A percentile compares a stretch with the other conserved stretches of the same genome.
Conservation (phyloP, 2,888 invertebrate species). For the Colletes collaris region DNA sequence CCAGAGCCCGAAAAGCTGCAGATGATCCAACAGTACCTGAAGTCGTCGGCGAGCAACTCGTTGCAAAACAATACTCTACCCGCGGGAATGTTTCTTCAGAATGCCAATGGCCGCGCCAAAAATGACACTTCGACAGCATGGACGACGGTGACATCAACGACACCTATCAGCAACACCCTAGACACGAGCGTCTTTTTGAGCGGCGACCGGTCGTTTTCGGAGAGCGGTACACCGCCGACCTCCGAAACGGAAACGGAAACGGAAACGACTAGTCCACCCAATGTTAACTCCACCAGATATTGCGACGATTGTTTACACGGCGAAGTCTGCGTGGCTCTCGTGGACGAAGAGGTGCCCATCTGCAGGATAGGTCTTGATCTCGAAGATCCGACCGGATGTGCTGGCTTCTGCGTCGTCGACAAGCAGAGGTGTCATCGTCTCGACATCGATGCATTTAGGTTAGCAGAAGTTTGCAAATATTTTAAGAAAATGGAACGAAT, state of each 20-base stretch:
- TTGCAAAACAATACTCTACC: conserved; percentile 5
- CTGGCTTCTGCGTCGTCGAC: conserved; percentile 81
- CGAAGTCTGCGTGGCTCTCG: conserved; percentile 87
- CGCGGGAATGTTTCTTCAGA: conserved; percentile 1
- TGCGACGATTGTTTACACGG: conserved; percentile 78
- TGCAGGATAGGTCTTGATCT: conserved; percentile 85
- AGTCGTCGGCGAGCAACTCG: conserved; percentile 69
- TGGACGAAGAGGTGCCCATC: conserved; percentile 85
- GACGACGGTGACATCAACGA: conserved; percentile 11
- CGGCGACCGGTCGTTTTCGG: conserved; percentile 43
- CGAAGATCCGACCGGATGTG: conserved; percentile 86
- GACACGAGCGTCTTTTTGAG: conserved; percentile 37
- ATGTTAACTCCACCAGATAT: conserved; percentile 72
- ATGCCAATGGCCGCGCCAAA: neutral
- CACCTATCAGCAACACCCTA: conserved; percentile 31
- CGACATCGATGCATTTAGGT: conserved; percentile 82
- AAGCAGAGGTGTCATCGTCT: conserved; percentile 82
- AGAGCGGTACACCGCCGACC: conserved; percentile 8
- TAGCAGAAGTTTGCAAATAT: neutral
- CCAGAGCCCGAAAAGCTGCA: conserved; percentile 80
- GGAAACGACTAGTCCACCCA: conserved; percentile 54
- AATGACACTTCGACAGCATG: conserved; percentile 19
- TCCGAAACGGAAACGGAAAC: conserved; percentile 63
- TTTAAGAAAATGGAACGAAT: too few relatives aligned
- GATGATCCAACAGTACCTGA: conserved; percentile 81